Evolutionary conservation across 2,113 vertebrate species (phyloP).

Genomic region (Ciconia maguari): DNA sequence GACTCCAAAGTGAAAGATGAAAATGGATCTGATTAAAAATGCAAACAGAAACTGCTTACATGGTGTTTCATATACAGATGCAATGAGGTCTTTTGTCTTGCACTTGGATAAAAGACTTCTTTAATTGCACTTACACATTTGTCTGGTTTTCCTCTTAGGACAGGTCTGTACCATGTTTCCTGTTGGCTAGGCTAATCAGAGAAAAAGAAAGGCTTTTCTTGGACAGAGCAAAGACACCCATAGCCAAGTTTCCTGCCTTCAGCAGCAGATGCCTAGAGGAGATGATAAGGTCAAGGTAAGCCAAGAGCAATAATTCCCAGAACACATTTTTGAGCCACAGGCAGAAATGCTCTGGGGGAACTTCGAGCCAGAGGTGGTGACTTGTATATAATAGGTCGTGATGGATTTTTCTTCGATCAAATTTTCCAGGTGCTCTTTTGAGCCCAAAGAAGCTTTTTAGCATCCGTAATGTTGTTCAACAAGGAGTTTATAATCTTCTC

Average conservation of each 20-base stretch:
- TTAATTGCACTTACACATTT: not conserved
- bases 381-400: not conserved
- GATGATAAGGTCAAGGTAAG: not conserved
- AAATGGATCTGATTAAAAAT: not conserved
- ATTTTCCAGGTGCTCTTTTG: not conserved
- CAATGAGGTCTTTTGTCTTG: not conserved
- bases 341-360: not conserved
- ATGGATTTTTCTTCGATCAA: not conserved
- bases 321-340: not conserved
- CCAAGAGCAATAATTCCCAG: not conserved
- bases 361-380: not conserved
- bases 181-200: not conserved
- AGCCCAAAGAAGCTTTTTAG: not conserved
- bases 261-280: not conserved
- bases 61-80: not conserved
- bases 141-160: not conserved
- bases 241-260: not conserved
- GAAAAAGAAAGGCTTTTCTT: not conserved
- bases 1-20: not conserved
- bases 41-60: not conserved
- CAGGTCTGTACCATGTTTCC: not conserved
- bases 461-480: not conserved
- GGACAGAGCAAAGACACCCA: not conserved
- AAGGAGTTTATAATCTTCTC: not conserved
- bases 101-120: not conserved